Evolutionary conservation across 2,113 vertebrate genomes (phyloP), one percentile per base, ranked within the genome.

Genomic region (Ceyx melanurus): DNA sequence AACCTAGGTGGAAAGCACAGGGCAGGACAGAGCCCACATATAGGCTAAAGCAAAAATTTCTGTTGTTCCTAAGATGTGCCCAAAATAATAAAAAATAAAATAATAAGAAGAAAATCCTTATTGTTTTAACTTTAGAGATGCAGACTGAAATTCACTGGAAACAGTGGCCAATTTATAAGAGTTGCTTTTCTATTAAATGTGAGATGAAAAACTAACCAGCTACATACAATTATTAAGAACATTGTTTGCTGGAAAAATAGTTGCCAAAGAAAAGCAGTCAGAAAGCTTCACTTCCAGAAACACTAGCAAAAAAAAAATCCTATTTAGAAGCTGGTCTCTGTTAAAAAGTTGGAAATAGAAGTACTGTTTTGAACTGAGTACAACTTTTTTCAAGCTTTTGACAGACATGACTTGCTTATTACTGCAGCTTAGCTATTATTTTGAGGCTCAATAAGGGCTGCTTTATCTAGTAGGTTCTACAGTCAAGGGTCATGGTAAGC

Each of bases 271-370:
- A 83, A 94, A 94, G 51, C 76, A 73, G 43, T 93, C 83, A 92
- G 60, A 92, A 93, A 94, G 6, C 64, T 83, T 93, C 53, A 71
- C 89, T 96, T 97, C 56, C 71, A 96, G 86, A 90, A 89, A 92
- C 71, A 86, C 64, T 70, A 78, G 56, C 50, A 92, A 67, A 88
- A 74, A 71, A 37, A 26, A 68, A 87, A 95, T 50, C 48, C 28
- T 57, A 82, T 94, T 96, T 95, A 95, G 31, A 95, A 81, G 87
- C 93, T 87, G 80, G 54, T 88, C 60, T 85, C 89, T 86, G 75
- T 95, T 94, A 89, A 72, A 90, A 95, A 97, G 35, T 88, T 90
- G 71, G 88, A 81, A 86, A 96, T 91, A 56, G 65, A 94, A 84
- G 37, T 53, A 88, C 60, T 79, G 82, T 96, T 96, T 88, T 81